Conservation (phyloP, 2,888 invertebrate genomes). For the Vanessa cardui region DNA sequence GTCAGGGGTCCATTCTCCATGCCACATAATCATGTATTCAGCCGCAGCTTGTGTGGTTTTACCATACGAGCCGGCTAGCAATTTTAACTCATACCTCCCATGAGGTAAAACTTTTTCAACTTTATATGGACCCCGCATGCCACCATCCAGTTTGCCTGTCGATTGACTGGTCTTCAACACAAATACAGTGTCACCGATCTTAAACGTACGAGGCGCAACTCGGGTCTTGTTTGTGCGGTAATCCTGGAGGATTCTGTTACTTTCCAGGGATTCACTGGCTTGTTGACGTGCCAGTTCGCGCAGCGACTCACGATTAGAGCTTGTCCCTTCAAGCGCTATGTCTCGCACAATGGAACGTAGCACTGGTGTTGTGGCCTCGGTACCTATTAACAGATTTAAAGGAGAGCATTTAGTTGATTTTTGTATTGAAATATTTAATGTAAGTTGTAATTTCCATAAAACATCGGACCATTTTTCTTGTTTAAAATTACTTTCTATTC, state of each 20-base stretch:
- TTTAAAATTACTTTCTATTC: too few species aligned
- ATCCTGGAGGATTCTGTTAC: too few species aligned
- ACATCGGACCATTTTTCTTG: conserved; percentile 24
- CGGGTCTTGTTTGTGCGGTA: too few species aligned
- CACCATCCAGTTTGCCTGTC: conserved; percentile 39
- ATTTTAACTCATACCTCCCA: conserved; percentile 30
- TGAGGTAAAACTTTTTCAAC: conserved; percentile 20
- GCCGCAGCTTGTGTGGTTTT: too few species aligned
- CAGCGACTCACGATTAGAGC: conserved; percentile 24
- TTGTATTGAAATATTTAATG: conserved; percentile 33
- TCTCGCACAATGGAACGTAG: conserved; percentile 36
- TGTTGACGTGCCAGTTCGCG: conserved; percentile 12
- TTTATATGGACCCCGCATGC: conserved; percentile 40
- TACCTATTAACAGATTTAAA: conserved; percentile 32
- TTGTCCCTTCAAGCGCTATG: conserved; percentile 22
- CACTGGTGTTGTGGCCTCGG: conserved; percentile 33
- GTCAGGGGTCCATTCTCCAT: too few species aligned
- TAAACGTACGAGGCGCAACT: neutral
- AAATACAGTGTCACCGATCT: conserved; percentile 35
- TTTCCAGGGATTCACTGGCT: too few species aligned
- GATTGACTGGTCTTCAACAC: conserved; percentile 38
- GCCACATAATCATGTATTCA: too few species aligned
- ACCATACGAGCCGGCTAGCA: conserved; percentile 27
- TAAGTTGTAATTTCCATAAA: conserved; percentile 33
- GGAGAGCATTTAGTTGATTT: conserved; percentile 34